Percentiles rank a stretch among this genome's conserved stretches.
Conservation (phyloP, 2,113 vertebrate genomes). For the Haemorhous mexicanus region DNA sequence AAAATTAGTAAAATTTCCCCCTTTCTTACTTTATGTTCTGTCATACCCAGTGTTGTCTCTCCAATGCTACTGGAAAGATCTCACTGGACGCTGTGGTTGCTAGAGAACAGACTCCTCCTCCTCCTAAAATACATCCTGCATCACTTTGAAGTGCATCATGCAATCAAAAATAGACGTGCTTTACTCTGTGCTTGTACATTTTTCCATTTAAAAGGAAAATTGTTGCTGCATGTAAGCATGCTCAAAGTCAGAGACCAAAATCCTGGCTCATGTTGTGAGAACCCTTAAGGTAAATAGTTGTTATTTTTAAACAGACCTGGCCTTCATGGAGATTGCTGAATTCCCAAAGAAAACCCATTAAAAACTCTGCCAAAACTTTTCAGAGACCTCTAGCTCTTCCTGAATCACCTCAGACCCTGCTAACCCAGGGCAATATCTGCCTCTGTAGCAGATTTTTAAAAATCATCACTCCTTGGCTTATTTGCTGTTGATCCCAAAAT, state of each 20-base stretch:
- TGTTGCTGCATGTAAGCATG: background rate
- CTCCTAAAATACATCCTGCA: background rate
- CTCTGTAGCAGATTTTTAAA: background rate
- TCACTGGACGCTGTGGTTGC: background rate
- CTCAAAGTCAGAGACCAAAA: background rate
- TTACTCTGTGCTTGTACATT: background rate
- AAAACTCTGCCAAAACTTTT: background rate
- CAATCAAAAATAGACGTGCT: background rate
- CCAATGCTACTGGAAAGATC: background rate
- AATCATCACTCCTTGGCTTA: background rate
- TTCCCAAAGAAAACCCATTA: background rate
- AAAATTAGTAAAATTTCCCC: background rate
- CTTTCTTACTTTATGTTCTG: background rate
- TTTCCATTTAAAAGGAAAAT: slow-evolving; percentile 27
- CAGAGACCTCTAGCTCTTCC: background rate
- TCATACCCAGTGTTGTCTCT: background rate
- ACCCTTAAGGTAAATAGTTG: background rate
- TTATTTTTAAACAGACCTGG: background rate
- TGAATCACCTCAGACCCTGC: background rate
- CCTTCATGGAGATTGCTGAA: background rate
- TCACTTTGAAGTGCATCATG: background rate
- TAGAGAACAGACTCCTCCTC: background rate
- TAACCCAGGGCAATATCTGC: background rate
- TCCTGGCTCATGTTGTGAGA: background rate
- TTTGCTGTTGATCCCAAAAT: background rate